These are phyloP conservation scores for Dicrostonyx torquatus DNA, from an alignment of 2,797 vertebrate genomes.

Conservation along the genomic window DNA sequence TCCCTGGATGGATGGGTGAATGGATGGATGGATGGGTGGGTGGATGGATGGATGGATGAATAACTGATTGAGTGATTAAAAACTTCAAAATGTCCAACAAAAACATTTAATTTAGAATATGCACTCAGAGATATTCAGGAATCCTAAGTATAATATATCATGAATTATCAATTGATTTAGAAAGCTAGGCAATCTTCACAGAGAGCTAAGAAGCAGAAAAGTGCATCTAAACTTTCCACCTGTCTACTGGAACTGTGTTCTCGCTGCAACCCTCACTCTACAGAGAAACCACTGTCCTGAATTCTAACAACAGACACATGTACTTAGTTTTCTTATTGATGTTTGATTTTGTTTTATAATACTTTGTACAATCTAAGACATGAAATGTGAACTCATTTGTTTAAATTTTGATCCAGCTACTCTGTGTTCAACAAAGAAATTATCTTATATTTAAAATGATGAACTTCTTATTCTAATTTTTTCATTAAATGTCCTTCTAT, in stretches of 20 bases:
- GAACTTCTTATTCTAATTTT: not conserved
- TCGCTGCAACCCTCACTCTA: not conserved
- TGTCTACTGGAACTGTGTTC: not conserved
- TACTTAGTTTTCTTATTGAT: not conserved
- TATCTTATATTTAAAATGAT: not conserved
- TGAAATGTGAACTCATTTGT: not conserved
- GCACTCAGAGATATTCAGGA: not conserved
- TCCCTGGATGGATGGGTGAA: not conserved
- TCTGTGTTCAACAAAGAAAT: not conserved
- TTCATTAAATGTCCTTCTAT: not conserved
- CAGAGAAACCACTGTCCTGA: not conserved
- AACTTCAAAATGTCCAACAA: not conserved
- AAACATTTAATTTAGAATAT: not conserved
- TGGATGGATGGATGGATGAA: not conserved
- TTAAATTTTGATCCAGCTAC: not conserved
- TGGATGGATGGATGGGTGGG: not conserved
- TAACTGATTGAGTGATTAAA: not conserved
- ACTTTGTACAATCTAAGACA: not conserved
- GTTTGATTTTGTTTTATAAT: not conserved
- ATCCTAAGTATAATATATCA: not conserved
- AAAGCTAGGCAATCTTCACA: not conserved
- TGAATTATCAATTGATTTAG: not conserved
- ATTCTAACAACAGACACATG: not conserved
- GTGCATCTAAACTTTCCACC: rapidly evolving
- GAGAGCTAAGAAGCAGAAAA: not conserved